Evolutionary conservation across 1,140 invertebrate species (phyloP).

Genomic region (Bombus superbus): DNA sequence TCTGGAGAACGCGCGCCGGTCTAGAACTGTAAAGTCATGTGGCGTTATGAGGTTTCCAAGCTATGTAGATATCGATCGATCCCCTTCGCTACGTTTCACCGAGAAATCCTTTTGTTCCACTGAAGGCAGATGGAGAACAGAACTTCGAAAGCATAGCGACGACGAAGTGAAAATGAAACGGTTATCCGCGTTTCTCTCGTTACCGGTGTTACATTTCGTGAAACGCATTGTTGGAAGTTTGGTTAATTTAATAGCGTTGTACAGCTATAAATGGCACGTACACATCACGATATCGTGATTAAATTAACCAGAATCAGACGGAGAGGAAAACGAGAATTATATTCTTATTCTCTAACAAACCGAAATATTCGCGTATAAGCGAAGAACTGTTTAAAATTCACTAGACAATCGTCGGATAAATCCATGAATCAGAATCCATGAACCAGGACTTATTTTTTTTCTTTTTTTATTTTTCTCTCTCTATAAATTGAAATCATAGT

Average conservation of each 20-base stretch:
- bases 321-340: no score
- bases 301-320: not conserved
- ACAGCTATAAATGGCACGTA: not conserved
- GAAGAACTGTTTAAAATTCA: not conserved
- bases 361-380: not conserved
- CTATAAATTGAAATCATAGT: no score
- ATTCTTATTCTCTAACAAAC: no score
- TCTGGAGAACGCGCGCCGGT: not conserved
- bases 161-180: conserved; percentile 13
- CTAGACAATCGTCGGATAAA: no score
- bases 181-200: conserved; percentile 15
- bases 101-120: conserved; percentile 15
- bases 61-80: conserved; percentile 24
- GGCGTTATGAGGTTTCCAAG: not conserved
- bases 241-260: not conserved
- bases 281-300: not conserved
- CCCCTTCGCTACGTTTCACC: conserved; percentile 6
- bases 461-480: no score
- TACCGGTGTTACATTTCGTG: not conserved
- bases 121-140: not conserved
- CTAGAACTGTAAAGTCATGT: conserved; percentile 12
- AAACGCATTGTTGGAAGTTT: not conserved
- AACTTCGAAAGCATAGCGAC: not conserved
- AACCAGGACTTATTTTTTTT: no score
- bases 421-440: no score